These are phyloP conservation scores for Acanthosepion lycidas DNA, from an alignment of 2,888 invertebrate species.

Conservation along the genomic window DNA sequence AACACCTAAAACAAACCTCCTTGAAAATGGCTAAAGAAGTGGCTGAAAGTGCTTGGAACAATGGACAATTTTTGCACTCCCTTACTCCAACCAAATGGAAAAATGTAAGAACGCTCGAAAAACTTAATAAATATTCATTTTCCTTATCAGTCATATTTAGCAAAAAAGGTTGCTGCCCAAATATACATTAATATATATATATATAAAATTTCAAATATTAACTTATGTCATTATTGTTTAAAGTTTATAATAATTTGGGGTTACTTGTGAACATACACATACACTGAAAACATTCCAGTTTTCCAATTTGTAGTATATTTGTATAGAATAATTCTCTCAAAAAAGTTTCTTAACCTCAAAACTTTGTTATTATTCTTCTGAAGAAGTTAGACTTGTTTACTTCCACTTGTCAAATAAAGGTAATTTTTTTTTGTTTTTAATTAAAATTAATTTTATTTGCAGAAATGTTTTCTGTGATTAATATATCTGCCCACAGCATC, in stretches of 20 bases:
- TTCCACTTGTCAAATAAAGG: neutral
- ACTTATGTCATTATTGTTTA: neutral
- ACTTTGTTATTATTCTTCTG: neutral
- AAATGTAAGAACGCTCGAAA: no score
- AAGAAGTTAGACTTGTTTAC: neutral
- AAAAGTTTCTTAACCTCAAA: neutral
- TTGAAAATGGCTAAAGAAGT: no score
- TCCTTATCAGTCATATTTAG: no score
- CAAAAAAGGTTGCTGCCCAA: neutral
- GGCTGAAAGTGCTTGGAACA: no score
- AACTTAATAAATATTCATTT: no score
- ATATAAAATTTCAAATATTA: neutral
- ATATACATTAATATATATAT: neutral
- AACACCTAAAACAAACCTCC: no score
- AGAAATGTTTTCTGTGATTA: neutral
- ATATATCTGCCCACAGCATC: neutral
- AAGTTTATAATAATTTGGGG: neutral
- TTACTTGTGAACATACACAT: neutral
- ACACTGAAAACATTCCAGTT: neutral
- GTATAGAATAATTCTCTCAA: neutral
- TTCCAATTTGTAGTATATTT: no score
- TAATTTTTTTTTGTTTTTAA: neutral
- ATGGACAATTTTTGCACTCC: no score
- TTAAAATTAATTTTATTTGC: neutral
- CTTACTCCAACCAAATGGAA: no score